These are phyloP conservation scores for Disparrhopalites patrizii DNA, from an alignment of 2,888 invertebrate species.

Conservation along the genomic window DNA sequence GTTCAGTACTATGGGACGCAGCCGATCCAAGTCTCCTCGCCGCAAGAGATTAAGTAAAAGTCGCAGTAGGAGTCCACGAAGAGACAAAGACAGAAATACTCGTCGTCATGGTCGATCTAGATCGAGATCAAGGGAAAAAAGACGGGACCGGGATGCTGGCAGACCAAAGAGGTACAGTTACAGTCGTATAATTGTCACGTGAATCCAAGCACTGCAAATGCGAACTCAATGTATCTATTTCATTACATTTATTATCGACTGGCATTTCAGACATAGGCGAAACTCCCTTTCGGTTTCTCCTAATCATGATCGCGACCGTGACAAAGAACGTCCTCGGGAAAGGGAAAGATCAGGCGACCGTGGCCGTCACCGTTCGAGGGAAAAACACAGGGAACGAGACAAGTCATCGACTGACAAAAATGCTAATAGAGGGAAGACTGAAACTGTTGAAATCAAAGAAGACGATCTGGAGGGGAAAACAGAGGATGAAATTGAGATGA, in stretches of 20 bases:
- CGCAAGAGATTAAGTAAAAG: slow-evolving; percentile 51
- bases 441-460: slow-evolving; percentile 53
- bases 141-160: slow-evolving; percentile 30
- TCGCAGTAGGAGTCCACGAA: slow-evolving; percentile 50
- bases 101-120: slow-evolving; percentile 52
- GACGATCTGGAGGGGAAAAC: slow-evolving; percentile 86
- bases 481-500: slow-evolving; percentile 89
- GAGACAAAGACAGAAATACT: slow-evolving; percentile 51
- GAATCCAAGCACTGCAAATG: too few relatives aligned
- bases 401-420: slow-evolving; percentile 19
- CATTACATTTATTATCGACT: not conserved
- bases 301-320: slow-evolving; percentile 27
- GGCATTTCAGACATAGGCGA: slow-evolving; percentile 48
- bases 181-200: not conserved
- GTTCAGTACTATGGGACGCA: slow-evolving; percentile 51
- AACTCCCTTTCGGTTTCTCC: slow-evolving; percentile 44
- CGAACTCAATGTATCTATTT: not conserved
- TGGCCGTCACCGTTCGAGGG: not conserved
- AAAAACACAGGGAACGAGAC: not conserved
- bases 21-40: slow-evolving; percentile 53
- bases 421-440: slow-evolving; percentile 26
- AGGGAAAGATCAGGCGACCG: slow-evolving; percentile 5
- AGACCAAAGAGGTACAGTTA: not conserved
- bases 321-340: slow-evolving; percentile 26
- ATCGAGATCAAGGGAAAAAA: slow-evolving; percentile 53